phyloP scores from a whole-genome alignment of 2,797 vertebrate genomes.

The Darevskia nairensis region DNA sequence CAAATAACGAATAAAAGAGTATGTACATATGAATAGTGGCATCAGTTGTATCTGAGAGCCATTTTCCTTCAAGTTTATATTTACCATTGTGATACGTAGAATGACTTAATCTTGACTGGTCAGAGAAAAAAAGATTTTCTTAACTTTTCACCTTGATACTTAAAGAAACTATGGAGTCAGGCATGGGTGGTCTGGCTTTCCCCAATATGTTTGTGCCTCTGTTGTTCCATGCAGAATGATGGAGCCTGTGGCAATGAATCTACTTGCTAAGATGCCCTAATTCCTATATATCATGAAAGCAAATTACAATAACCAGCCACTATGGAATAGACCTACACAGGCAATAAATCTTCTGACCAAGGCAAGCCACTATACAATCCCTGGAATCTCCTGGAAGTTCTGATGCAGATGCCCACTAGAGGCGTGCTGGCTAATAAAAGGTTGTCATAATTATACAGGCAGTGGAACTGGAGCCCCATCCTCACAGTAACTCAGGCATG shows the following conservation, averaged over 20 bases:
- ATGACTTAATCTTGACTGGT: background rate
- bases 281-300: slow-evolving; percentile 8
- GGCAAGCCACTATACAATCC: background rate
- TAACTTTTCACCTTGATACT: background rate
- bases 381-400: background rate
- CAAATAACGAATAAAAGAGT: too few species aligned
- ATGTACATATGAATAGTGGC: background rate
- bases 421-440: background rate
- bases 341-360: slow-evolving; percentile 14
- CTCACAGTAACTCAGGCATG: background rate
- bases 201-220: background rate
- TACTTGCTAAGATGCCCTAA: background rate
- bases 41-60: background rate
- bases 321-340: background rate
- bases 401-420: background rate
- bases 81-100: too few species aligned
- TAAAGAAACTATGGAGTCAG: background rate
- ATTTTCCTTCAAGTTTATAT: too few species aligned
- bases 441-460: slow-evolving; percentile 10
- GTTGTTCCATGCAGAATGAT: background rate
- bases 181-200: background rate
- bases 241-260: background rate
- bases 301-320: slow-evolving; percentile 18
- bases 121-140: too few species aligned
- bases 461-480: background rate